These are phyloP conservation scores for Cataglyphis hispanica DNA, from an alignment of 1,140 invertebrate genomes.

Conservation along the genomic window DNA sequence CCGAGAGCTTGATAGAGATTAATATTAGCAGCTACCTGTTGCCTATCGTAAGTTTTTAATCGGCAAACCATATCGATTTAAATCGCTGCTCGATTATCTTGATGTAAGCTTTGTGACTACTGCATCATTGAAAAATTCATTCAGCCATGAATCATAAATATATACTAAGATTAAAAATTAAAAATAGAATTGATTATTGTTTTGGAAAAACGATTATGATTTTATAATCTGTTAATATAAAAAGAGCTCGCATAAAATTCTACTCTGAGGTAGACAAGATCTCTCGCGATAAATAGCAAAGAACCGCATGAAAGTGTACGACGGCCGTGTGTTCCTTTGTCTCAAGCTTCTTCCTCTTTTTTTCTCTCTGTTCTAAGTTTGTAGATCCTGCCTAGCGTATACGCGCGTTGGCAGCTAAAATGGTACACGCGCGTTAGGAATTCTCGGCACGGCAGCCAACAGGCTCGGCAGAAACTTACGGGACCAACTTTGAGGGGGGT, in stretches of 20 bases:
- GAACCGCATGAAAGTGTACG: not conserved
- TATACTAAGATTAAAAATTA: not conserved
- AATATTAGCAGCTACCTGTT: conserved; percentile 65
- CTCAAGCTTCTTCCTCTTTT: not conserved
- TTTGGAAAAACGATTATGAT: not conserved
- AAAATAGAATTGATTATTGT: not conserved
- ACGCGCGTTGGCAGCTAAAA: conserved; percentile 66
- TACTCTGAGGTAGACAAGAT: not conserved
- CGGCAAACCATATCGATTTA: conserved; percentile 46
- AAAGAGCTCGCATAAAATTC: not conserved
- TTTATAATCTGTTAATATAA: not conserved
- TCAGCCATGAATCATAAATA: not conserved
- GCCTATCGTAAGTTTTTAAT: conserved; percentile 64
- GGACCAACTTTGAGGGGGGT: conserved; percentile 79
- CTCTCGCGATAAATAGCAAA: not conserved
- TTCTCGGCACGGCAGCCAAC: conserved; percentile 78
- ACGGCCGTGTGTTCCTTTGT: not conserved
- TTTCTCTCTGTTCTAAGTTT: conserved; percentile 18
- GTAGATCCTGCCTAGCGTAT: conserved; percentile 47
- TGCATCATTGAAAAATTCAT: not conserved
- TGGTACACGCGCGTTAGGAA: conserved; percentile 78
- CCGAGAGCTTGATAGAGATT: conserved; percentile 54
- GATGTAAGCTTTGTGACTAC: not conserved
- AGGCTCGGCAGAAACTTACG: conserved; percentile 77
- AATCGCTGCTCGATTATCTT: not conserved